Evolutionary conservation across 2,797 vertebrate genomes (phyloP).

Genomic region (Siniperca obscura): DNA sequence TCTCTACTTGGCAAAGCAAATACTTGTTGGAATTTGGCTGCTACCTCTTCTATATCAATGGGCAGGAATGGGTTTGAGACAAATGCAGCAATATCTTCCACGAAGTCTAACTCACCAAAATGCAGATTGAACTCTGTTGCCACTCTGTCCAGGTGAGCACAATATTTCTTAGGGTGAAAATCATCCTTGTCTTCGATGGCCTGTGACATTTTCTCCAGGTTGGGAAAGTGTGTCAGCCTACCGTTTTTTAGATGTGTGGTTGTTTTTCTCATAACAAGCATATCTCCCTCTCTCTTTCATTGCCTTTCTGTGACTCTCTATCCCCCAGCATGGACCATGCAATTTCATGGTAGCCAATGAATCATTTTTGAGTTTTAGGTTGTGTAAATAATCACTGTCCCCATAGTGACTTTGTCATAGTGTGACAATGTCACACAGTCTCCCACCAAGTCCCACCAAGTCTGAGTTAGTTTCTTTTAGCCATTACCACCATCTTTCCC

Average conservation of each 20-base stretch:
- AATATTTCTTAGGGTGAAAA: neutral
- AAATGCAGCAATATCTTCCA: neutral
- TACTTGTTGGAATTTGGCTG: conserved; percentile 1
- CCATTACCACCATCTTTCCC: neutral
- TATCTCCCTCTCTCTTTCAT: conserved; percentile 2
- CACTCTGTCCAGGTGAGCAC: neutral
- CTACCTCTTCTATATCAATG: neutral
- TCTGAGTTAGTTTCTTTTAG: neutral
- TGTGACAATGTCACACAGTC: too few relatives aligned
- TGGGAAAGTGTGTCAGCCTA: neutral
- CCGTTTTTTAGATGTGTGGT: conserved; percentile 18
- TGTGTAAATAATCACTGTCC: neutral
- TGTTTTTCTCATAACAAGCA: conserved; percentile 45
- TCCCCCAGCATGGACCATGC: conserved; percentile 1
- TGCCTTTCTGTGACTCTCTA: conserved; percentile 33
- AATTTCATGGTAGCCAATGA: too few relatives aligned
- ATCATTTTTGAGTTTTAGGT: neutral
- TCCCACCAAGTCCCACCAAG: neutral
- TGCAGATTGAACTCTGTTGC: neutral
- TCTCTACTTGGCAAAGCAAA: conserved; percentile 46
- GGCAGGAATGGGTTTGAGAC: conserved; percentile 10
- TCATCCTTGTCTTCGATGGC: neutral
- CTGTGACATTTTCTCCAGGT: conserved; percentile 3
- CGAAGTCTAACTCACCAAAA: neutral
- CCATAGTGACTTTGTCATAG: neutral